Conservation (phyloP, 2,888 invertebrate genomes). For the Icerya purchasi region DNA sequence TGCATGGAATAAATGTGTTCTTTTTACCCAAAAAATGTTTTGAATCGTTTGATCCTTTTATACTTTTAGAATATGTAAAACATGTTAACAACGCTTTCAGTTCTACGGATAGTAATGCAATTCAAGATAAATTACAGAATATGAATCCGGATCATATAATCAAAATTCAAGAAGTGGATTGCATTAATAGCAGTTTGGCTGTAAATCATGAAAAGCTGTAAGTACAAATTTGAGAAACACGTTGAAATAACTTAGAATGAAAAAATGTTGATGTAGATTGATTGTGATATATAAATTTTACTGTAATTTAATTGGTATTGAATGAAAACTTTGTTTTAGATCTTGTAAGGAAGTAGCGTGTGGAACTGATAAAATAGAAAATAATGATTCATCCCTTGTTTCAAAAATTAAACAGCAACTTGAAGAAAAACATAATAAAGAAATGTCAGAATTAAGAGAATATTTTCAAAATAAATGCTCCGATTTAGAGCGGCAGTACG, state of each 20-base stretch:
- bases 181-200: no score
- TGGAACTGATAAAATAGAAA: neutral
- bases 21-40: no score
- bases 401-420: conserved; percentile 2
- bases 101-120: neutral
- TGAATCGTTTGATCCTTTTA: no score
- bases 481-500: conserved; percentile 2
- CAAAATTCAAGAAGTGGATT: conserved; percentile 5
- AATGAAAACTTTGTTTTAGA: neutral
- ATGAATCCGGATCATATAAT: conserved; percentile 2
- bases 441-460: conserved; percentile 9
- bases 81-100: neutral
- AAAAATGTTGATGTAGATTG: no score
- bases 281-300: no score
- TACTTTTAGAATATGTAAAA: conserved; percentile 7
- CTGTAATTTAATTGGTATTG: no score
- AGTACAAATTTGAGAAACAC: no score
- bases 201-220: no score
- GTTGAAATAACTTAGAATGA: no score
- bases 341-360: neutral
- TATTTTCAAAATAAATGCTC: conserved; percentile 10
- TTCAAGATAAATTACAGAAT: neutral
- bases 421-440: conserved; percentile 5
- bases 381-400: neutral
- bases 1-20: no score